phyloP scores from a whole-genome alignment of 2,888 invertebrate genomes.

The Volucella inanis region DNA sequence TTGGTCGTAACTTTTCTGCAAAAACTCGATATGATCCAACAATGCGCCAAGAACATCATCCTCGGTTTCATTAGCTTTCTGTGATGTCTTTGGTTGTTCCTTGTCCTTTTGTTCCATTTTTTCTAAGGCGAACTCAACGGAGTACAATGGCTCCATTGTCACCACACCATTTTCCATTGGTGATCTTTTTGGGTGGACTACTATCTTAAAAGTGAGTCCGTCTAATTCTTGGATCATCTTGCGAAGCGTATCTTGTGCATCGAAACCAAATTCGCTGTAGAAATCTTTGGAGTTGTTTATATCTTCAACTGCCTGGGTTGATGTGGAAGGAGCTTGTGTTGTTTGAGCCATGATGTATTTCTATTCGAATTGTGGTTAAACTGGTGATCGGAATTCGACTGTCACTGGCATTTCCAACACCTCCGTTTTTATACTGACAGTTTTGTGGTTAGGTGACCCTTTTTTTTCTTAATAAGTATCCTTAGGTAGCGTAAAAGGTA shows the following conservation, averaged over 20 bases:
- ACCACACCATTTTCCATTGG: neutral
- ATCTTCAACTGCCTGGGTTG: neutral
- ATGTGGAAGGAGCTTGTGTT: too few relatives aligned
- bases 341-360: too few relatives aligned
- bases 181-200: slow-evolving; percentile 10
- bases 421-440: too few relatives aligned
- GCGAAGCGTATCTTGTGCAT: slow-evolving; percentile 11
- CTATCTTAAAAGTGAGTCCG: slow-evolving; percentile 9
- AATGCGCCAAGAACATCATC: neutral
- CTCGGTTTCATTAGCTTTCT: neutral
- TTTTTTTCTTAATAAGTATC: too few relatives aligned
- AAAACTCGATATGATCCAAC: slow-evolving; percentile 16
- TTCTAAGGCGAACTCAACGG: slow-evolving; percentile 3
- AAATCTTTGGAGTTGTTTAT: neutral
- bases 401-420: too few relatives aligned
- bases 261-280: slow-evolving; percentile 1
- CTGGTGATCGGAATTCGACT: too few relatives aligned
- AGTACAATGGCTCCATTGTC: too few relatives aligned
- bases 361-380: too few relatives aligned
- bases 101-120: neutral
- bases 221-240: slow-evolving; percentile 14
- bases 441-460: too few relatives aligned
- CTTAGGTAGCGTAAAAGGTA: too few relatives aligned
- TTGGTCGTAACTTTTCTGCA: neutral
- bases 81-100: neutral